Evolutionary conservation across 2,797 vertebrate genomes (phyloP), one percentile per base, ranked within the genome.

Genomic region (Ciconia nigra): DNA sequence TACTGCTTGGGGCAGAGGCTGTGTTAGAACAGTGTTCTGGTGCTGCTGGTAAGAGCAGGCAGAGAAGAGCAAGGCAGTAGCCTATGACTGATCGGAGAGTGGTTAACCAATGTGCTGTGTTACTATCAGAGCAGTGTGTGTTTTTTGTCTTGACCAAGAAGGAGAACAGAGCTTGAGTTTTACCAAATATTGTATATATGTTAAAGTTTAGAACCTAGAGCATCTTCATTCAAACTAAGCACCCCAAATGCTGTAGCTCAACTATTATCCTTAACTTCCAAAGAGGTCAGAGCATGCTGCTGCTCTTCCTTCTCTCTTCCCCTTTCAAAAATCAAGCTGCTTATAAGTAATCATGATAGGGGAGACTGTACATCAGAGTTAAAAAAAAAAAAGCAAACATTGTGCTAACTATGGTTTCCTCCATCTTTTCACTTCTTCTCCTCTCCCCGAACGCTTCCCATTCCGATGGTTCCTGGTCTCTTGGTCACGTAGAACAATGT

Each of bases 391-490:
- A 42, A 49, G 65, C 82, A 91, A 80, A 83, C 92, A 65, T 92
- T 89, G 73, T 90, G 92, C 89, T 97, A 88, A 94, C 93, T 94
- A 22, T 95, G 92, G 65, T 96, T 97, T 97, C 91, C 93, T 97
- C 65, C 96, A 95, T 96, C 94, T 90, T 91, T 88, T 78, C 90
- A 93, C 93, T 91, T 35, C 65, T 88, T 79, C 91, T 92, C 95
- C 93, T 86, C 74, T 89, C 91, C 95, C 93, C 14, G 3, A 67
- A 58, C 35, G 33, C 71, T 95, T 90, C 93, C 67, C 91, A 90
- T 95, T 85, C 89, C 57, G 28, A n/a, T 83, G 95, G 93, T 61
- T 93, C 87, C 91, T 89, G 84, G 65, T 72, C 63, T 49, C 83
- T 59, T 42, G 72, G 42, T 57, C 49, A 16, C 71, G 1, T 46